Base-by-base conservation (phyloP, 2,113 vertebrate genomes). In the Callionymus lyra region DNA sequence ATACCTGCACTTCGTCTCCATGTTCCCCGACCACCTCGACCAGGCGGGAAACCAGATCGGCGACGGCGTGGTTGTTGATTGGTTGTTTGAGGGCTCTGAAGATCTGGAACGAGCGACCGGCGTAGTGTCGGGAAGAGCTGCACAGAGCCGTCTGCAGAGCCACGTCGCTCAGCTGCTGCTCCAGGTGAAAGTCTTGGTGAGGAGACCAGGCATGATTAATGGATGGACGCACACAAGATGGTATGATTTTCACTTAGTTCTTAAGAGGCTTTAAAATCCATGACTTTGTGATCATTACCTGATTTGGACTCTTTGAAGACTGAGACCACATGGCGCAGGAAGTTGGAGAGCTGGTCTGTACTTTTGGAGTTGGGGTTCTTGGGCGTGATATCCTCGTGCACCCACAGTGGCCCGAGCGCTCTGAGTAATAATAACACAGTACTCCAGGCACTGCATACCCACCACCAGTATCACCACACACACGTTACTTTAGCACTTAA, bases 11-110 rank as follows among this genome's bases (percentile, higher is more conserved):
- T 70, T 99, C 95, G 51, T 99, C 95, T 16, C 94, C 94, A 1
- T 96, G 92, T 54, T 99, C 94, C 62, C 93, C 95, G 15, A 98
- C 93, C 72, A 98, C 93, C 80, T 99, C 95, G 3, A 99, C 94
- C 39, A 99, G 58, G 19, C 94, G 90, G 1, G 95, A 98, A 10
- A 99, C 85, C 56, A 99, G 84, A 72, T 98, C 94, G 12, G 94
- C 90, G 31, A 99, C 82, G 0, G 93, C 92, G 0, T 97, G 94
- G 19, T 92, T 91, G 39, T 93, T 96, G 41, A 99, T 89, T 0
- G 95, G 95, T 48, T 98, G 94, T 44, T 89, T 91, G 46, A 99
- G 86, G 3, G 94, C 93, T 52, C 95, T 80, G 71, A 99, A 97
- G 63, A 99, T 91, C 78, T 99, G 95, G 82, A 99, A 98, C 44